These are phyloP conservation scores for Erinaceus europaeus DNA, from an alignment of 2,113 vertebrate genomes.

Conservation along the genomic window DNA sequence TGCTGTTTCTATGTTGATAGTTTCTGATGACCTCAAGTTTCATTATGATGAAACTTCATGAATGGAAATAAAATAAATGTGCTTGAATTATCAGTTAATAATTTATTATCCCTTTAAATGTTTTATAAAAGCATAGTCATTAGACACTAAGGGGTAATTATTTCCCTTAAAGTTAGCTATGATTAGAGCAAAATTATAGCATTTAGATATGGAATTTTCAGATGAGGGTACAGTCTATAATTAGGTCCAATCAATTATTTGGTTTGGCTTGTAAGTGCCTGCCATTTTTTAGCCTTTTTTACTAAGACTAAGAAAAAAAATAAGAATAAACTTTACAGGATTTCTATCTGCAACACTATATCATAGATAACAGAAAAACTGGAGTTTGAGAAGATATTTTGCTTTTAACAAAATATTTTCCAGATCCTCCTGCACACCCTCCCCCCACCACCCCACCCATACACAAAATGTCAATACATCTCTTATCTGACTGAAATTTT, in stretches of 20 bases:
- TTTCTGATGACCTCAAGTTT: too few species aligned
- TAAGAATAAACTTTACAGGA: slow-evolving; percentile 14
- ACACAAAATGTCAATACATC: slow-evolving; percentile 22
- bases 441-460: too few species aligned
- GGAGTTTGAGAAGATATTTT: background rate
- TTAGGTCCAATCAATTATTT: background rate
- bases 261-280: background rate
- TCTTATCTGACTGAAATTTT: slow-evolving; percentile 38
- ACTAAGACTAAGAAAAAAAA: background rate
- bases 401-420: slow-evolving; percentile 1
- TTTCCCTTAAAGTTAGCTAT: background rate
- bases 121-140: background rate
- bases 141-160: background rate
- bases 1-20: too few species aligned
- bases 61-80: background rate
- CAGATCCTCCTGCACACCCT: too few species aligned
- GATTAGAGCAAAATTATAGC: background rate
- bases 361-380: background rate
- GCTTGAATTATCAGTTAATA: background rate
- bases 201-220: background rate
- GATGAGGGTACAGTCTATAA: background rate
- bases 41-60: too few species aligned
- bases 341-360: slow-evolving; percentile 1
- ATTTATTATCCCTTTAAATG: background rate
- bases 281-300: background rate